Evolutionary conservation across 2,888 invertebrate genomes (phyloP), one percentile per base, ranked within the genome.

Genomic region (Psococerastis gibbosa): DNA sequence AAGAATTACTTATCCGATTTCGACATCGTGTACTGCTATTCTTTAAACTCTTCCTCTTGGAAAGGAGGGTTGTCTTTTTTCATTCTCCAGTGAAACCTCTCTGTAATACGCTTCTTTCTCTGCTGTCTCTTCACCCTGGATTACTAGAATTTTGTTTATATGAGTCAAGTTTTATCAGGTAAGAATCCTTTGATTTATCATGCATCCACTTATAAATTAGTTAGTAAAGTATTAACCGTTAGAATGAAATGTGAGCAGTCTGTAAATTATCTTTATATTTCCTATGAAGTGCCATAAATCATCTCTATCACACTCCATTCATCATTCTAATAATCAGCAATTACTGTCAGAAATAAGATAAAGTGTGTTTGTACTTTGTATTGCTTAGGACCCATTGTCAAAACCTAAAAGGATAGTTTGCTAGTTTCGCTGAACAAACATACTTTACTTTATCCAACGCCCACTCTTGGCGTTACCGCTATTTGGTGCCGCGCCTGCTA

Each of bases 11-110:
- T 43, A 68, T 81, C 48, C 73, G 73, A 50, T 95, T 94, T 75
- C 76, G 83, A 48, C 94, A 95, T 59, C 92, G 94, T 66, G 80
- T 85, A 31, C 64, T 98, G 43, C 66, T 94, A 47, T 64, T 98
- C 35, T 94, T 95, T 59, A 98, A 98, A 63, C 65, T 97, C 45
- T 63, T 97, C 45, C 65, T 98, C 41, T 66, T 98, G 46, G 87
- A 95, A 57, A 77, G 81, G 52, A 73, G 83, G 59, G 80, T 95
- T 33, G 73, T 98, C 43, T 85, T 95, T 57, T 88, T 84, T 62
- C 85, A 89, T 44, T 81, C 91, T 16, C 94, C 95, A 2, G 95
- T 94, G 2, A 81, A 88, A 47, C 75, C 80, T 5, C 67, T 97
- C 50, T 92, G 94, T 52, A 75, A 81, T 5, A 74, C 83, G 3